These are phyloP conservation scores for Synanthedon myopaeformis DNA, from an alignment of 2,888 invertebrate species.

Conservation along the genomic window DNA sequence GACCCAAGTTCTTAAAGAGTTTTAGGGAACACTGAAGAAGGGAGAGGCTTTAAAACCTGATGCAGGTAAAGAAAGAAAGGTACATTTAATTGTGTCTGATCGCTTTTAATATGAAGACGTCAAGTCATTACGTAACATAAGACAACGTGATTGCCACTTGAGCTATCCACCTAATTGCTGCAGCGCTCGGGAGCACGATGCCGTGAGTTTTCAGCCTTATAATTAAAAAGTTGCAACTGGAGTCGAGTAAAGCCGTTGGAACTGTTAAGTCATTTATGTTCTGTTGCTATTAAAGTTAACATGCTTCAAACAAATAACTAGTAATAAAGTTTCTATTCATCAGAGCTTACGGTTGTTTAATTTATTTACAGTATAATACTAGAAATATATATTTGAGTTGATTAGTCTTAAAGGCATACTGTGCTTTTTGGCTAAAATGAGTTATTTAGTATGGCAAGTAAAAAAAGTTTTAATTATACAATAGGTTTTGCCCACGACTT, in stretches of 20 bases:
- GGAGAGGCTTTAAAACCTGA: no score
- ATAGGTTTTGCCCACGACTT: no score
- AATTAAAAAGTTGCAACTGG: not conserved
- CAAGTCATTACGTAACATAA: not conserved
- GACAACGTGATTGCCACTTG: constrained; percentile 2
- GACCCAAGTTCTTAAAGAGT: no score
- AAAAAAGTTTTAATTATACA: no score
- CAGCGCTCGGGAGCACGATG: not conserved
- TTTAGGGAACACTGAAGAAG: no score
- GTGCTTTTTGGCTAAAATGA: no score
- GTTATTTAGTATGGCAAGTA: no score
- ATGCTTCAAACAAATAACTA: constrained; percentile 2
- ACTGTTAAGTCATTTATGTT: not conserved
- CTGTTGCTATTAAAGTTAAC: not conserved
- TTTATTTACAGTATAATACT: not conserved
- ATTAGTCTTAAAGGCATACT: no score
- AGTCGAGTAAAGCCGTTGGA: not conserved
- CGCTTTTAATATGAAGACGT: constrained; percentile 1
- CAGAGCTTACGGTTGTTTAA: not conserved
- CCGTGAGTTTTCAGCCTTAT: not conserved
- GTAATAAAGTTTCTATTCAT: not conserved
- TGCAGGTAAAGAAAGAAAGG: no score
- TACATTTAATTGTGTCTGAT: not conserved
- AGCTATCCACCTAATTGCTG: not conserved
- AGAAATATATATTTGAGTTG: no score